Percentiles rank a stretch among this genome's conserved stretches.
phyloP scores from a whole-genome alignment of 2,888 invertebrate genomes.

The Galerucella nymphaeae region DNA sequence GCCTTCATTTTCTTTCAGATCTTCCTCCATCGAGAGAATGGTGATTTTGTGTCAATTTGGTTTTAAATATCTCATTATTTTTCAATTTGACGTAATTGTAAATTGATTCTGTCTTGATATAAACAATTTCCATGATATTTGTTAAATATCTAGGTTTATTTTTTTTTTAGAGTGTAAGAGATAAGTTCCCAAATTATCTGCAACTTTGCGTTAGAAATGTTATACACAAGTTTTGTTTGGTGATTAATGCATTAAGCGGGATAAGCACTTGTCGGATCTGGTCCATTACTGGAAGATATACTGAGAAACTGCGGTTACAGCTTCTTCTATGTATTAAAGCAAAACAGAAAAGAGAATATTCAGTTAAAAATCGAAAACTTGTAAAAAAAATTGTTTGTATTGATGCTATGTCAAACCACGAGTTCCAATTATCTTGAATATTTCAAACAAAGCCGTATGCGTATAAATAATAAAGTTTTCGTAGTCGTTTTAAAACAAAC shows the following conservation, averaged over 20 bases:
- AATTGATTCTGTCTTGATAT: no score
- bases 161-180: conserved; percentile 3
- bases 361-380: no score
- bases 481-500: background rate
- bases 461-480: background rate
- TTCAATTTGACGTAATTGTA: no score
- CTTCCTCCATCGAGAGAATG: no score
- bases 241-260: conserved; percentile 40
- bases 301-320: conserved; percentile 18
- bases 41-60: no score
- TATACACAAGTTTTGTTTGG: conserved; percentile 36
- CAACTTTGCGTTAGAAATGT: conserved; percentile 18
- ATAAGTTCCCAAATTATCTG: background rate
- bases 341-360: background rate
- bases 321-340: background rate
- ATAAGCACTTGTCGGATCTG: conserved; percentile 31
- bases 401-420: no score
- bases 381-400: no score
- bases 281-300: conserved; percentile 28
- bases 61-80: no score
- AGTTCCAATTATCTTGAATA: no score
- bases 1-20: no score
- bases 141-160: background rate
- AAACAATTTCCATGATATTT: no score
- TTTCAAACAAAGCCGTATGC: background rate